Conservation (phyloP, 2,113 vertebrate genomes). For the Odobenus rosmarus region DNA sequence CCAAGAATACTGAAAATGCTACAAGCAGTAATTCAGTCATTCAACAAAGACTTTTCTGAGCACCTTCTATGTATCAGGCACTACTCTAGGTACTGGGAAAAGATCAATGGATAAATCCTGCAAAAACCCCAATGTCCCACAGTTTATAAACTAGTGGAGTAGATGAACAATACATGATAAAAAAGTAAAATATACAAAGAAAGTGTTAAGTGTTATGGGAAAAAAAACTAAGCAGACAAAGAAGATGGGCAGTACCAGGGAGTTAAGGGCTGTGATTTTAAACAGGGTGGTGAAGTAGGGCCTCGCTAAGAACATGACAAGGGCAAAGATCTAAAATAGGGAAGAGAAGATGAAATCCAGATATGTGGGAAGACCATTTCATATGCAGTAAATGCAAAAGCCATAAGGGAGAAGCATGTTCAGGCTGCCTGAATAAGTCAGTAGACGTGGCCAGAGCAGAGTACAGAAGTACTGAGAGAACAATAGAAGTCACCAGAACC, state of each 20-base stretch:
- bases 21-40: neutral
- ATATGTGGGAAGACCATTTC: neutral
- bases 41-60: neutral
- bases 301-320: neutral
- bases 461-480: neutral
- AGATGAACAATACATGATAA: neutral
- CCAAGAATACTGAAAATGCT: neutral
- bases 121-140: neutral
- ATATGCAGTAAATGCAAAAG: neutral
- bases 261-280: neutral
- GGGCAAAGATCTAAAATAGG: neutral
- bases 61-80: neutral
- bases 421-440: neutral
- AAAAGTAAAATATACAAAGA: slow-evolving; percentile 14
- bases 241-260: neutral
- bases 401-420: neutral
- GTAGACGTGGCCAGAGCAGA: neutral
- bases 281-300: neutral
- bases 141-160: neutral
- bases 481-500: rapidly evolving
- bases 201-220: neutral
- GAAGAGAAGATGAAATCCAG: neutral
- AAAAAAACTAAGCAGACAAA: neutral
- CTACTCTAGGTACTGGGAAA: neutral
- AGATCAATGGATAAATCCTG: neutral